These are phyloP conservation scores for Limonius californicus DNA, from an alignment of 1,140 invertebrate species.

Conservation along the genomic window DNA sequence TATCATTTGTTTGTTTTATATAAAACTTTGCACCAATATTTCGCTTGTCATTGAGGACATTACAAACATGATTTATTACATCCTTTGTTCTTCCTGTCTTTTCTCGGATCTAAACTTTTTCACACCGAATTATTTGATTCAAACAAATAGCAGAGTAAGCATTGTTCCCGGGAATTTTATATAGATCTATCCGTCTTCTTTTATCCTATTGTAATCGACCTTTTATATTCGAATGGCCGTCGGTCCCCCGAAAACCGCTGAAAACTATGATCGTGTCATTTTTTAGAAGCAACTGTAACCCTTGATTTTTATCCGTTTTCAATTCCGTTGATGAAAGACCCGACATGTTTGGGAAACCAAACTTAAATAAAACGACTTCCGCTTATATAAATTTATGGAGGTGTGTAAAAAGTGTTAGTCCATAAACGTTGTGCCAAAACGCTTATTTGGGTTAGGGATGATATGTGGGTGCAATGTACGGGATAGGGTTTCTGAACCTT, in stretches of 20 bases:
- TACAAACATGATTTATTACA: constrained; percentile 2
- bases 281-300: background rate
- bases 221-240: constrained; percentile 2
- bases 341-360: background rate
- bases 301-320: background rate
- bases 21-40: background rate
- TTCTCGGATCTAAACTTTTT: constrained; percentile 1
- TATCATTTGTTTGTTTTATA: background rate
- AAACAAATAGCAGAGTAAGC: constrained; percentile 6
- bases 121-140: constrained; percentile 9
- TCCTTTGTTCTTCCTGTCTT: background rate
- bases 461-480: background rate
- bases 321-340: background rate
- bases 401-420: background rate
- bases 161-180: constrained; percentile 8
- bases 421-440: background rate
- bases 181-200: constrained; percentile 9
- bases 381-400: background rate
- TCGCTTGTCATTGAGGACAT: background rate
- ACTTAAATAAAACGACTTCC: background rate
- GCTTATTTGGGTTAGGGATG: background rate
- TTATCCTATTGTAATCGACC: constrained; percentile 12
- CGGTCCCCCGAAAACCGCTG: background rate
- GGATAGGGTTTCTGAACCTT: background rate
- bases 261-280: background rate